phyloP scores from a whole-genome alignment of 23 tunicate species.

The Trididemnum nubilum region DNA sequence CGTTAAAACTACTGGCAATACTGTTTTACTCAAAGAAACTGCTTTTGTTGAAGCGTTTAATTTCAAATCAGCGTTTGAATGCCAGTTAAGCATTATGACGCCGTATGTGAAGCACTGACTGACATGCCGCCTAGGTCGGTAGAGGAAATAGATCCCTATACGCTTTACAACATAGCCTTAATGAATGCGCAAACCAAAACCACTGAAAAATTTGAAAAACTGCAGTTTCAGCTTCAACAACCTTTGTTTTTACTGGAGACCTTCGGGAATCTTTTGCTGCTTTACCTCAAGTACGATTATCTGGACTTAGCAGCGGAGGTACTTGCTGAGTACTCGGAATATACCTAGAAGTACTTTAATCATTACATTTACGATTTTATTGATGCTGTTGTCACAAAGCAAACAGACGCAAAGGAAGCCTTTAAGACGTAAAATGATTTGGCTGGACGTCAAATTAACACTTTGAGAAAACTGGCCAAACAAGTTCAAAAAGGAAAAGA shows the following conservation, averaged over 20 bases:
- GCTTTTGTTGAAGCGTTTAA: constrained; percentile 97
- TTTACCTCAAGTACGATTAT: constrained; percentile 90
- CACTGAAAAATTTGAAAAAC: constrained; percentile 92
- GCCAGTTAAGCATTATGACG: constrained; percentile 88
- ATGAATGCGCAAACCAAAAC: constrained; percentile 86
- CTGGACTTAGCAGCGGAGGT: constrained; percentile 96
- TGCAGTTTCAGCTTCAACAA: constrained; percentile 85
- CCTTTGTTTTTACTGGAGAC: constrained; percentile 80
- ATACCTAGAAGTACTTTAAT: constrained; percentile 76
- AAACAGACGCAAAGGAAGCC: constrained; percentile 90
- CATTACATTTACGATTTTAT: constrained; percentile 85
- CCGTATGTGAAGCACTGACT: constrained; percentile 96
- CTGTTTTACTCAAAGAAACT: constrained; percentile 79
- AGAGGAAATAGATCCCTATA: constrained; percentile 91
- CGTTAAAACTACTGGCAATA: constrained; percentile 95
- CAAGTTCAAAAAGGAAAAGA: constrained; percentile 90
- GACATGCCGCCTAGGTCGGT: constrained; percentile 99
- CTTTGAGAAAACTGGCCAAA: constrained; percentile 86
- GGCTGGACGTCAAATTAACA: constrained; percentile 85
- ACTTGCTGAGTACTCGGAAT: constrained; percentile 93
- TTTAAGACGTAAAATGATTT: constrained; percentile 82
- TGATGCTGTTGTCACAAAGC: constrained; percentile 92
- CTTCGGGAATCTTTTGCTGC: constrained; percentile 86
- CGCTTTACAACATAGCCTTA: constrained; percentile 93
- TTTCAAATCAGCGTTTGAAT: constrained; percentile 96